Base-by-base conservation (phyloP, 2,888 invertebrate genomes). In the Pristionchus arcanus region DNA sequence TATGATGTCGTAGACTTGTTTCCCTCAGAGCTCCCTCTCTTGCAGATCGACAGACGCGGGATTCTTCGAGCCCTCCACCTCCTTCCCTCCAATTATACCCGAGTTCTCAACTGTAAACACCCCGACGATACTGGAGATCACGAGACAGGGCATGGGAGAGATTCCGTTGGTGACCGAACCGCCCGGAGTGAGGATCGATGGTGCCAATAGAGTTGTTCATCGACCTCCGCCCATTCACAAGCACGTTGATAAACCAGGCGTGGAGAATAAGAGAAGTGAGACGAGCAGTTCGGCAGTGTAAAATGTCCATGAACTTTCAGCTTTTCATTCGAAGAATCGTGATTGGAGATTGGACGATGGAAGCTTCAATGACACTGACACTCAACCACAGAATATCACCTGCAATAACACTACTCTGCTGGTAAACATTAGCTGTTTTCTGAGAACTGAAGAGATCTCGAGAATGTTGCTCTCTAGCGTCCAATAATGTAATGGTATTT, bases 331-430 rank as follows among this genome's bases (percentile, higher is more conserved):
- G 16, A 88, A 88, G 74, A 88, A 74, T n/a, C 28, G 90, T 0
- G 92, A 92, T 71, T 92, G 92, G 92, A 68, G 92, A 83, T 89
- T 92, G 25, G 92, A 92, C 55, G 92, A 92, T 77, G 90, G 91
- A 74, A 91, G 91, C 28, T 91, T 92, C 28, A 92, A 92, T 66
- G 92, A 92, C 87, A 92, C 92, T 59, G 92, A 92, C 74, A 87
- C 68, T n/a, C 55, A 11, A 31, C 34, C 49, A 2, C 37, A 31
- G 49, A 81, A 81, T 81, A 59, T 87, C n/a, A 42, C 37, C 15
- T 87, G 87, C 68, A 91, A 91, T 59, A 90, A 91, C 31, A 90
- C 92, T 63, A 90, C 91, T 31, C 84, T 91, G 55, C 90, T 91
- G 68, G 92, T 92, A 86, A 49, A 49, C 42, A 49, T 49, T 49